Conservation (phyloP, 2,113 vertebrate species). For the Anolis carolinensis region DNA sequence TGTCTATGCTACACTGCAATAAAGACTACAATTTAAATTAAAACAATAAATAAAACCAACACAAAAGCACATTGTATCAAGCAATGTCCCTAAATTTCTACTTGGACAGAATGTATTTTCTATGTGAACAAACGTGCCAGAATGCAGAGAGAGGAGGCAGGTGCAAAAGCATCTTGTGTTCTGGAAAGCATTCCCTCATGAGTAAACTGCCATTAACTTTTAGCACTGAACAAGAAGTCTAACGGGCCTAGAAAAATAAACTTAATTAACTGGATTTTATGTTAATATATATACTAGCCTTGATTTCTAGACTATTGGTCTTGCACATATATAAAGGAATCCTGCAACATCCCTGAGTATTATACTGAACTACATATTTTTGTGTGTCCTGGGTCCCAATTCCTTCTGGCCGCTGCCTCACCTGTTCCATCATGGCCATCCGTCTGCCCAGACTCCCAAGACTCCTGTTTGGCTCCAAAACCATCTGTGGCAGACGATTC, state of each 20-base stretch:
- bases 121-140: too few species aligned
- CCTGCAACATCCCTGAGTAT: too few species aligned
- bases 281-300: too few species aligned
- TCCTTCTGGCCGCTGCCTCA: conserved; percentile 60
- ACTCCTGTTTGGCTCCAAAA: conserved; percentile 79
- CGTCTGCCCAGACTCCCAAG: conserved; percentile 84
- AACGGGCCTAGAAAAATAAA: too few species aligned
- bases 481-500: conserved; percentile 79
- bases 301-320: too few species aligned
- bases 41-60: not conserved
- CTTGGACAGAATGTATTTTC: too few species aligned
- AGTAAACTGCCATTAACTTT: not conserved
- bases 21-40: too few species aligned
- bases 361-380: not conserved
- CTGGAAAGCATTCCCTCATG: not conserved
- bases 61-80: not conserved
- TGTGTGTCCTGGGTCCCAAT: not conserved
- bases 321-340: too few species aligned
- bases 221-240: too few species aligned
- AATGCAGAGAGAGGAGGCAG: not conserved
- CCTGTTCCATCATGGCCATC: conserved; percentile 85
- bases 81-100: not conserved
- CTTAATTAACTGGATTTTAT: too few species aligned
- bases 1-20: too few species aligned
- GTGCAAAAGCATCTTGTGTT: not conserved